A percentile compares a stretch with the other conserved stretches of the same genome.
phyloP scores from a whole-genome alignment of 92 coral and sea anemone genomes.

The Phenganax subtilis region DNA sequence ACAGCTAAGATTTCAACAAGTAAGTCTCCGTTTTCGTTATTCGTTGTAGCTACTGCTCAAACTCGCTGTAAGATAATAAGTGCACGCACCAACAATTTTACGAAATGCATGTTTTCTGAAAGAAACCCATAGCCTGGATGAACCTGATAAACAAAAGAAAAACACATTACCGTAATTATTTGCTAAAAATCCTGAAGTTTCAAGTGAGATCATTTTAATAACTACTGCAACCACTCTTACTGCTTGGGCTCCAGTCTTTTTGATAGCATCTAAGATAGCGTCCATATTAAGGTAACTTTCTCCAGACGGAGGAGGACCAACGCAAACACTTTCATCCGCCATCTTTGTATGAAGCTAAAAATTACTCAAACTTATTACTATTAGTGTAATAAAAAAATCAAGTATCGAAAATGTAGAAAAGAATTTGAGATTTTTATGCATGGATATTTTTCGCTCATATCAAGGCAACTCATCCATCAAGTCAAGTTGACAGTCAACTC shows the following conservation, averaged over 20 bases:
- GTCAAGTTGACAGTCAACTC: too few relatives aligned
- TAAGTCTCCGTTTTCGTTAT: too few relatives aligned
- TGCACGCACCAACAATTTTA: slow-evolving; percentile 63
- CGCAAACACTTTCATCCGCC: slow-evolving; percentile 96
- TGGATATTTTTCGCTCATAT: too few relatives aligned
- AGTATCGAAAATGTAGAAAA: too few relatives aligned
- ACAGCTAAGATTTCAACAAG: too few relatives aligned
- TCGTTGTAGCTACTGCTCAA: too few relatives aligned
- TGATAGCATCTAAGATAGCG: slow-evolving; percentile 82
- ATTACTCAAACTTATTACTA: neutral
- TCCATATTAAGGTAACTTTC: slow-evolving; percentile 89
- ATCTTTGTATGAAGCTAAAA: slow-evolving; percentile 80
- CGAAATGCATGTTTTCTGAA: slow-evolving; percentile 90
- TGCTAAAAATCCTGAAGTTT: neutral
- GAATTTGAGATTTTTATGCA: too few relatives aligned
- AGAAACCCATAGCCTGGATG: slow-evolving; percentile 99
- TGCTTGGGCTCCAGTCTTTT: slow-evolving; percentile 88
- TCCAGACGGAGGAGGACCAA: slow-evolving; percentile 91
- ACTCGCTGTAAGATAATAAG: too few relatives aligned
- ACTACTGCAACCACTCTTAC: slow-evolving; percentile 47
- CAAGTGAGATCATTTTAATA: neutral
- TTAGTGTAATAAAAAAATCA: too few relatives aligned
- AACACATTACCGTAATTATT: neutral
- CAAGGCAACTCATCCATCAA: too few relatives aligned
- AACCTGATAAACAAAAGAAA: slow-evolving; percentile 53